Evolutionary conservation across 1,140 invertebrate genomes (phyloP).

Genomic region (Sipha flava): DNA sequence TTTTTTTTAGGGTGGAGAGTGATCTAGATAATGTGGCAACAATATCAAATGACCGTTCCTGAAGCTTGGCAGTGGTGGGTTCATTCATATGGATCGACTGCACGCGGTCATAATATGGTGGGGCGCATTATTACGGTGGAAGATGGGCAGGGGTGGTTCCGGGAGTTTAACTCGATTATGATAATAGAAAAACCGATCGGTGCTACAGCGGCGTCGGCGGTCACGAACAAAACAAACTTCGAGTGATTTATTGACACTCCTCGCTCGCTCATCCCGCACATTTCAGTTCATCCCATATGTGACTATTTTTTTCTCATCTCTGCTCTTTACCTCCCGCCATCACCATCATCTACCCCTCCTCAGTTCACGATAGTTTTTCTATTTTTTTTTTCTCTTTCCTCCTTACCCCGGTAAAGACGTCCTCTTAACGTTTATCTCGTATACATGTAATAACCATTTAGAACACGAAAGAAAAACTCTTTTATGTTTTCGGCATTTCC

Average conservation of each 20-base stretch:
- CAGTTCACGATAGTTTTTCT: not conserved
- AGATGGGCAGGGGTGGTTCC: not conserved
- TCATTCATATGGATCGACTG: constrained; percentile 10
- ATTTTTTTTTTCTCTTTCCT: not conserved
- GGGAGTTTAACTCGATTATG: constrained; percentile 32
- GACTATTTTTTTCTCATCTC: not conserved
- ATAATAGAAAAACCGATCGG: constrained; percentile 30
- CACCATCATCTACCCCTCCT: not conserved
- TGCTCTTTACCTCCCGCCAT: not conserved
- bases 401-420: constrained; percentile 21
- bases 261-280: not conserved
- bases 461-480: constrained; percentile 8
- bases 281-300: not conserved
- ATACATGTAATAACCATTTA: constrained; percentile 19
- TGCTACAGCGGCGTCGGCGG: not conserved
- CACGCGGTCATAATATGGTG: not conserved
- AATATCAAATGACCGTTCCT: constrained; percentile 23
- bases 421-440: constrained; percentile 29
- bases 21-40: not conserved
- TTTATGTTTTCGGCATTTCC: constrained; percentile 30
- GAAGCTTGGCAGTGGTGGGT: not conserved
- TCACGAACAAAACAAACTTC: constrained; percentile 26
- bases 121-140: not conserved
- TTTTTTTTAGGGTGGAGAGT: not conserved
- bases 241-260: constrained; percentile 21